Conservation (phyloP, 2,797 vertebrate genomes). For the Melanotaenia pygmaea region DNA sequence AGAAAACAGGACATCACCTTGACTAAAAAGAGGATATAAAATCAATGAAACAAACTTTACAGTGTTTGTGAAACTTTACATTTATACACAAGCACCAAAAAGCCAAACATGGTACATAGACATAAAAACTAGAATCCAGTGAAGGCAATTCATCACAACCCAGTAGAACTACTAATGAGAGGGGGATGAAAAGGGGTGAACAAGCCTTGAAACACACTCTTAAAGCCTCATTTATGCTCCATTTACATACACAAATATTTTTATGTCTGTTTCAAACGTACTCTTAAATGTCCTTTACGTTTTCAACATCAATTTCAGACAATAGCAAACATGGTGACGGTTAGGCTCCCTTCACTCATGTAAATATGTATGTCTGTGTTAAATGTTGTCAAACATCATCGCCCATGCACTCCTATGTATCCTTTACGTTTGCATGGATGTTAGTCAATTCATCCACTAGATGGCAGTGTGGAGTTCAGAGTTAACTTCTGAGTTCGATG, state of each 20-base stretch:
- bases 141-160: slow-evolving; percentile 62
- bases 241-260: background rate
- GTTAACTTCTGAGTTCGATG: background rate
- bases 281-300: background rate
- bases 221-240: background rate
- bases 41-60: slow-evolving; percentile 79
- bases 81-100: slow-evolving; percentile 86
- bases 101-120: slow-evolving; percentile 79
- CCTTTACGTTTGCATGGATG: too few species aligned
- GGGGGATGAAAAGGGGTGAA: slow-evolving; percentile 33
- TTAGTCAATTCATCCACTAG: too few species aligned
- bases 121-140: slow-evolving; percentile 66
- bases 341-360: too few species aligned
- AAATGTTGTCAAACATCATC: too few species aligned
- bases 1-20: slow-evolving; percentile 74
- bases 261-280: background rate
- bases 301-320: background rate
- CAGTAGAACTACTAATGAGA: slow-evolving; percentile 40
- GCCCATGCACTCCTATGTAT: too few species aligned
- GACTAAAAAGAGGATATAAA: slow-evolving; percentile 74
- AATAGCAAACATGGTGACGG: too few species aligned
- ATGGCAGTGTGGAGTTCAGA: background rate
- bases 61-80: slow-evolving; percentile 83
- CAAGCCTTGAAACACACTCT: slow-evolving; percentile 25
- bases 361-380: too few species aligned